Evolutionary conservation across 92 coral and sea anemone species (phyloP).

Genomic region (Porites divaricata): DNA sequence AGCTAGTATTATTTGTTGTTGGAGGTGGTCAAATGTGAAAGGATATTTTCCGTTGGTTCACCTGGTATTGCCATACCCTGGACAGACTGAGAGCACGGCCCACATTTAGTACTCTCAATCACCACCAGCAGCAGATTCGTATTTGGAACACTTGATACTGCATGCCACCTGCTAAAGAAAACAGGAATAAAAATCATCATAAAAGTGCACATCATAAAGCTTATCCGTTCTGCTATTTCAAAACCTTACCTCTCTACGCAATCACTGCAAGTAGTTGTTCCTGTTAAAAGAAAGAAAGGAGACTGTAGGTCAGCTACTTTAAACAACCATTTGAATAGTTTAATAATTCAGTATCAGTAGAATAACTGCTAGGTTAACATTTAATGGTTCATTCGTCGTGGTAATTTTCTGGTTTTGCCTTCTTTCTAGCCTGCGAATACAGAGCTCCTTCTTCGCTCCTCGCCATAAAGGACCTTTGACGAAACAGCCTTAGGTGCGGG

Average conservation of each 20-base stretch:
- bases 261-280: conserved; percentile 19
- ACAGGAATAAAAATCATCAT: not conserved
- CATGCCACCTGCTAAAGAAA: conserved; percentile 47
- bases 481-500: too few relatives aligned
- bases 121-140: conserved; percentile 88
- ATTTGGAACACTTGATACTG: conserved; percentile 72
- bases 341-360: not conserved
- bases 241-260: conserved; percentile 27
- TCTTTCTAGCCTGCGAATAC: too few relatives aligned
- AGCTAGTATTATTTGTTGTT: not conserved
- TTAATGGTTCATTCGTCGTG: too few relatives aligned
- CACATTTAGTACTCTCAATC: conserved; percentile 64
- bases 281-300: conserved; percentile 12
- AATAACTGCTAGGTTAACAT: too few relatives aligned
- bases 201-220: not conserved
- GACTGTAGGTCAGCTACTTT: not conserved
- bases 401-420: too few relatives aligned
- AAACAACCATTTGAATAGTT: too few relatives aligned
- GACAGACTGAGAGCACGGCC: conserved; percentile 56
- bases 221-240: not conserved
- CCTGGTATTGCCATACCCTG: conserved; percentile 76
- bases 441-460: too few relatives aligned
- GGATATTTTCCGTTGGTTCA: conserved; percentile 88
- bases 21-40: conserved; percentile 29
- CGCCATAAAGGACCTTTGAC: too few relatives aligned